Evolutionary conservation across 1,140 invertebrate species (phyloP), one percentile per base, ranked within the genome.

Genomic region (Apis laboriosa): DNA sequence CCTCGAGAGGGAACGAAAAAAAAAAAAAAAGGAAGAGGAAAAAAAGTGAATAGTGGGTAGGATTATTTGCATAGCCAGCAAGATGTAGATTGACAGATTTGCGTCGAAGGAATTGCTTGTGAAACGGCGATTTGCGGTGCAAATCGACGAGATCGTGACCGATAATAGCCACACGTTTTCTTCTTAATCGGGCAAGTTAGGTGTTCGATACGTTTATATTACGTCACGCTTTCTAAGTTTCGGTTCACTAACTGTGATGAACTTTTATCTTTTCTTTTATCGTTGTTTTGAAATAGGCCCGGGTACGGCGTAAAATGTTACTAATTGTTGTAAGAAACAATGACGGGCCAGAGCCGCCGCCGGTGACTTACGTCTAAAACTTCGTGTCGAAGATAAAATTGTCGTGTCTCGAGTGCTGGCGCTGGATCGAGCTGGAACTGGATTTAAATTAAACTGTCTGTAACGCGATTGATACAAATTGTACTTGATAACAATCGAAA

Each of bases 161-260:
- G 75, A 78, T 83, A 83, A 64, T 43, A 51, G 17, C 9, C 12
- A 63, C 53, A 13, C 5, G 34, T 67, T 83, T 78, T 53, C 21
- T 80, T 79, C 21, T 84, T 73, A 80, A 84, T 80, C 75, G 67
- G 73, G 9, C 82, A 21, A 63, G 21, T 13, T 70, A 72, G 53
- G 68, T 73, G 80, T 84, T n/a, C 4, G 60, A 63, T 73, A 60
- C 61, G 61, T 15, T 11, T 8, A 7, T n/a, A 73, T 80, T 84
- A 60, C 43, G 53, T 74, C 70, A 84, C 77, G 82, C 82, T 84
- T 84, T 84, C 82, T 80, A 84, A 80, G 60, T 34, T 72, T 64
- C 78, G 71, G 34, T 21, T 66, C 55, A n/a, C 55, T 53, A 51
- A 43, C 34, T 43, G 55, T 70, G 43, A 63, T 58, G 75, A 71